Percentiles rank a stretch among this genome's conserved stretches.
Evolutionary conservation across 2,113 vertebrate genomes (phyloP).

Genomic region (Carlito syrichta): DNA sequence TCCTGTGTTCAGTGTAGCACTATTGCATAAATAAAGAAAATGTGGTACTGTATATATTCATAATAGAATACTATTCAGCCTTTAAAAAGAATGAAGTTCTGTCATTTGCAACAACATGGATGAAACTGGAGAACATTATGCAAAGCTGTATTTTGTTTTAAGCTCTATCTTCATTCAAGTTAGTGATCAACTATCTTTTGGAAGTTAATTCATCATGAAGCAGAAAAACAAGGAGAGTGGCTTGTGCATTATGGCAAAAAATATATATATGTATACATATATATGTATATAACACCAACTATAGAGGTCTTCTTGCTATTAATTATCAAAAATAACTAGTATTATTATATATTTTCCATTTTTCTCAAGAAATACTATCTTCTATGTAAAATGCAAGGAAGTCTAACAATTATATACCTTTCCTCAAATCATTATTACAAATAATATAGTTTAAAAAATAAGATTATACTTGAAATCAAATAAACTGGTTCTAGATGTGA

Average conservation of each 20-base stretch:
- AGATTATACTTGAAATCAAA: background rate
- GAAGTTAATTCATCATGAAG: background rate
- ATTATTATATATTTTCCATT: background rate
- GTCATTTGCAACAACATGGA: background rate
- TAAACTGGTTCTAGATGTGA: background rate
- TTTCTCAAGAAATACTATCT: background rate
- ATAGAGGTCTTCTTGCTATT: background rate
- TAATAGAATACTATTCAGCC: background rate
- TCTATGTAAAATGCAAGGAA: background rate
- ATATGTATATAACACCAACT: background rate
- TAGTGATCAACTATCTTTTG: background rate
- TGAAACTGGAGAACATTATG: background rate
- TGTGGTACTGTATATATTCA: fast-evolving
- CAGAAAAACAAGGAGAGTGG: background rate
- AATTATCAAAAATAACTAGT: background rate
- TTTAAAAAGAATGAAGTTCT: background rate
- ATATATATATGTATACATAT: no score
- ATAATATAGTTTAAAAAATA: background rate
- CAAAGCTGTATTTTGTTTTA: background rate
- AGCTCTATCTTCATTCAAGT: background rate
- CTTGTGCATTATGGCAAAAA: background rate
- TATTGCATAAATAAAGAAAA: background rate
- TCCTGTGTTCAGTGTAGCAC: background rate
- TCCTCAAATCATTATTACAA: background rate
- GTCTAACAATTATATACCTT: background rate